Evolutionary conservation across 2,113 vertebrate genomes (phyloP), one percentile per base, ranked within the genome.

Genomic region (Heterotis niloticus): DNA sequence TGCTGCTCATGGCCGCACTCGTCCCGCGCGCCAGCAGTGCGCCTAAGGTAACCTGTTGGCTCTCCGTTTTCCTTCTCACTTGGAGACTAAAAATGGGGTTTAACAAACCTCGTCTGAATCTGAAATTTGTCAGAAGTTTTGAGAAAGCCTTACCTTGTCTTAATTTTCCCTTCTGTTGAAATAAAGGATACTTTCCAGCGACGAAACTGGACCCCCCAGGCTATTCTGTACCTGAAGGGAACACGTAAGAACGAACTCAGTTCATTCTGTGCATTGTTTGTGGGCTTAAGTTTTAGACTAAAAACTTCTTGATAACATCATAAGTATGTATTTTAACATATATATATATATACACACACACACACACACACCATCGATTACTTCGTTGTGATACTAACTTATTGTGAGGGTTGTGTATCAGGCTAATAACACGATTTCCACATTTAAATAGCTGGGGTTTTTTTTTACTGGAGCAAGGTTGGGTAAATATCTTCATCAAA

Each of bases 181-280:
- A 20, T 62, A 18, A 76, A 98, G 97, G 85, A 78, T 80, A 89
- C 91, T 54, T 93, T 95, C 64, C 94, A 96, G 83, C 91, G 94
- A 77, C 94, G 96, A 79, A 99, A 98, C 85, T 99, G 97, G 97
- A 98, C 95, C 14, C 96, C 97, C 0, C 97, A 98, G 84, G 96
- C 97, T 0, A 98, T 99, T 95, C 88, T 98, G 59, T 98, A 99
- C 81, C 89, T 99, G 52, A 99, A 98, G 90, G 97, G 96, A 13
- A 94, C 96, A 81, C 96, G 96, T 99, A 93, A 82, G 97, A 77
- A 24, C 3, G 23, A 67, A 23, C 17, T 73, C 24, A 18, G n/a
- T 67, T 75, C 17, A 13, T n/a, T n/a, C 54, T 24, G 9, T 23
- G 20, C 23, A 52, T 77, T 64, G 29, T 54, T 71, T 62, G 17